phyloP scores from a whole-genome alignment of 2,113 vertebrate genomes.

The Hippocampus guttulatus region DNA sequence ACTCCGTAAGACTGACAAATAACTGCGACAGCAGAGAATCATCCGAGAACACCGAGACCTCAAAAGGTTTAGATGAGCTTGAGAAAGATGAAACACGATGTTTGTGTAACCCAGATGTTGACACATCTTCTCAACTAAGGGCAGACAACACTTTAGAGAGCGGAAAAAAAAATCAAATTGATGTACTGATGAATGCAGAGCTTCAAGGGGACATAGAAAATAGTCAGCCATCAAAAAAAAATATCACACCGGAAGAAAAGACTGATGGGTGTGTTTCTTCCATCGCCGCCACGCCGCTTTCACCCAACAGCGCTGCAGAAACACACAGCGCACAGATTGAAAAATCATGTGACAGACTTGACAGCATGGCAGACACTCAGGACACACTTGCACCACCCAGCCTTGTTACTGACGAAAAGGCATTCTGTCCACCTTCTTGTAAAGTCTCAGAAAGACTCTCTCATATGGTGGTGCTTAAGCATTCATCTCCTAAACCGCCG shows the following conservation, averaged over 20 bases:
- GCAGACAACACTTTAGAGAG: slow-evolving; percentile 31
- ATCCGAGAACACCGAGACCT: slow-evolving; percentile 28
- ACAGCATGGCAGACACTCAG: slow-evolving; percentile 54
- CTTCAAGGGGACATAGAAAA: slow-evolving; percentile 24
- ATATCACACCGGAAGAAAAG: slow-evolving; percentile 32
- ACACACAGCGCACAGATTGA: slow-evolving; percentile 40
- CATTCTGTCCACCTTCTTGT: slow-evolving; percentile 53
- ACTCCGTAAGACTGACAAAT: slow-evolving; percentile 29
- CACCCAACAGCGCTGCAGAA: slow-evolving; percentile 32
- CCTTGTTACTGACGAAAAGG: slow-evolving; percentile 63
- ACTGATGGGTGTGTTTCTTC: slow-evolving; percentile 43
- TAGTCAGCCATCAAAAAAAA: slow-evolving; percentile 33
- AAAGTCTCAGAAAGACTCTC: slow-evolving; percentile 70
- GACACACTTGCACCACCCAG: slow-evolving; percentile 53
- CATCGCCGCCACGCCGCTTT: slow-evolving; percentile 31
- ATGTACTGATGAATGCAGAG: slow-evolving; percentile 36
- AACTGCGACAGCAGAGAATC: slow-evolving; percentile 23
- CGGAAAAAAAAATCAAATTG: slow-evolving; percentile 31
- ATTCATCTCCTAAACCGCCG: slow-evolving; percentile 74
- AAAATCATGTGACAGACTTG: slow-evolving; percentile 22
- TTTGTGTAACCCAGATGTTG: slow-evolving; percentile 16
- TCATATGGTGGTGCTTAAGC: slow-evolving; percentile 76
- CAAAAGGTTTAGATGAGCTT: slow-evolving; percentile 29
- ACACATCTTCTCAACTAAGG: slow-evolving; percentile 21
- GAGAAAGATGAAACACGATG: slow-evolving; percentile 36